These are phyloP conservation scores for Actinernus sp. DNA, from an alignment of 92 coral and sea anemone genomes.

Conservation along the genomic window DNA sequence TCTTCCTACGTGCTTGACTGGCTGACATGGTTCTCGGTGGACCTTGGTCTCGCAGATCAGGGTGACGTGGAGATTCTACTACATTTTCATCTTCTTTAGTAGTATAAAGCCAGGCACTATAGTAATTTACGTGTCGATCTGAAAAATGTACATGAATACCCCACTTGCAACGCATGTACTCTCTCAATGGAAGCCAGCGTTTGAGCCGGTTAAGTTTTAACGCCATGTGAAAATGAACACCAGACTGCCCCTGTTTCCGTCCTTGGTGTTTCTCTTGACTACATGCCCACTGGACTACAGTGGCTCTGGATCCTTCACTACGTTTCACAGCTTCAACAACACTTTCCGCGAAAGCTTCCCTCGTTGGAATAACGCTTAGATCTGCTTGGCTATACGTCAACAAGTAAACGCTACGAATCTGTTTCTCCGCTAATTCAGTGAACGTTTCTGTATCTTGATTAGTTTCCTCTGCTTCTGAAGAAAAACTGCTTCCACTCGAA, in stretches of 20 bases:
- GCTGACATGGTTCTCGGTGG: conserved; percentile 41
- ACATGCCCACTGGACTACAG: conserved; percentile 45
- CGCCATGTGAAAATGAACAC: conserved; percentile 39
- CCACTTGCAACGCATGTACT: conserved; percentile 11
- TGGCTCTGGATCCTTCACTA: conserved; percentile 8
- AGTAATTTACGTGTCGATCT: conserved; percentile 30
- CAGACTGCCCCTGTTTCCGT: conserved; percentile 10
- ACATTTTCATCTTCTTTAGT: conserved; percentile 22
- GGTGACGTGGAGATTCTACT: conserved; percentile 27
- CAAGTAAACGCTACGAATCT: conserved; percentile 19
- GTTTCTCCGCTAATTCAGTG: neutral
- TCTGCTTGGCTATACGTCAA: conserved; percentile 36
- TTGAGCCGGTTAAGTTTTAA: conserved; percentile 18
- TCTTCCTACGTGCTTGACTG: conserved; percentile 2
- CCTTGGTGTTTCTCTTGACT: conserved; percentile 36
- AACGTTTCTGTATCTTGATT: neutral
- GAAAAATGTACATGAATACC: conserved; percentile 41
- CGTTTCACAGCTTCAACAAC: conserved; percentile 29
- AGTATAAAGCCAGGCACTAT: conserved; percentile 39
- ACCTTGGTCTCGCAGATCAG: conserved; percentile 25
- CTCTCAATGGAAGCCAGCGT: conserved; percentile 48
- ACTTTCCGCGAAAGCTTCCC: conserved; percentile 29
- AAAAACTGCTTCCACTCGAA: neutral
- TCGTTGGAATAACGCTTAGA: conserved; percentile 7
- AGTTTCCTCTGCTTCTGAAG: no score